A percentile compares a stretch with the other conserved stretches of the same genome.
Conservation (phyloP, 1,140 invertebrate genomes). For the Lamellibrachia luymesi region DNA sequence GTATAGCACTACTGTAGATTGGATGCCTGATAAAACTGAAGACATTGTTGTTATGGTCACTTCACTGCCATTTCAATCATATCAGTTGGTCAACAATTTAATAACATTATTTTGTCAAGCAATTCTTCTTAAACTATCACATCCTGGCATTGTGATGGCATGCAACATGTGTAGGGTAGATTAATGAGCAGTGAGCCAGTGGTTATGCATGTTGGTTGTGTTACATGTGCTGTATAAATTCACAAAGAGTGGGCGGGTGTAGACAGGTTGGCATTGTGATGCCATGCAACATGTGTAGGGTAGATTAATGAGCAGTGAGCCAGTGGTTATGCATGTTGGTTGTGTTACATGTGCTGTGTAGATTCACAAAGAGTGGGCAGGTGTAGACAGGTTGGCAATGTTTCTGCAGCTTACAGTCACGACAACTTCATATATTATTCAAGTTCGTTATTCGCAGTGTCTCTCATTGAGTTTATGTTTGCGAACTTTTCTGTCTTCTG, state of each 20-base stretch:
- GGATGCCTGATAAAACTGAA: not conserved
- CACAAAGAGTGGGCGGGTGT: not conserved
- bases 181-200: not conserved
- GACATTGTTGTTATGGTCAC: not conserved
- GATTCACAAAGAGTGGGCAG: not conserved
- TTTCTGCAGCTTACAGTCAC: not conserved
- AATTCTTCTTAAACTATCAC: too few species aligned
- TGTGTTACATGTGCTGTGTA: not conserved
- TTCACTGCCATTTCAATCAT: too few species aligned
- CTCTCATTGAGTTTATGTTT: not conserved
- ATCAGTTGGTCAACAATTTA: not conserved
- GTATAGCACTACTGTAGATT: too few species aligned
- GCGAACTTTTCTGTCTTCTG: slow-evolving; percentile 36
- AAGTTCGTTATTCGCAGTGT: not conserved
- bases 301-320: too few species aligned
- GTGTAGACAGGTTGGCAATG: not conserved
- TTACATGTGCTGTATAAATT: not conserved
- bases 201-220: too few species aligned
- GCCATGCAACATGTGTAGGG: not conserved
- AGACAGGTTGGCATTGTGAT: not conserved
- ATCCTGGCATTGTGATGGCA: too few species aligned
- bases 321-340: too few species aligned
- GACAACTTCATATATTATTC: not conserved
- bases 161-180: not conserved
- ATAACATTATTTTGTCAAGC: not conserved